Evolutionary conservation across 2,888 invertebrate genomes (phyloP).

Genomic region (Escarpia spicata): DNA sequence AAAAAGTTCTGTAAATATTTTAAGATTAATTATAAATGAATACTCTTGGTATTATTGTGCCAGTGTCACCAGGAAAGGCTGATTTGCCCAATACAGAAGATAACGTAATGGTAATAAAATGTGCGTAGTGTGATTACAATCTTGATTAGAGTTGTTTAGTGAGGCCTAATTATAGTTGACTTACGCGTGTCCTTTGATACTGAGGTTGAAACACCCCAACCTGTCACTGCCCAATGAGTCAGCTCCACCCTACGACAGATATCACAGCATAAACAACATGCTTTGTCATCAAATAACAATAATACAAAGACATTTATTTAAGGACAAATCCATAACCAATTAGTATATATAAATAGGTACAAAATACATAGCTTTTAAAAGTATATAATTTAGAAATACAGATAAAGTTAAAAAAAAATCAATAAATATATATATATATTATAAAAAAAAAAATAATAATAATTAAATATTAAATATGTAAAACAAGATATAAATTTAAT

Average conservation of each 20-base stretch:
- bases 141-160: neutral
- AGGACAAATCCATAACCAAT: no score
- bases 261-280: neutral
- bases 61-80: neutral
- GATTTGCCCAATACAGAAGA: no score
- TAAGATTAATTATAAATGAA: neutral
- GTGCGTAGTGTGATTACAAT: neutral
- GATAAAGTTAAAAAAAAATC: no score
- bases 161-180: constrained; percentile 34
- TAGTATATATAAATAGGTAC: no score
- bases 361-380: no score
- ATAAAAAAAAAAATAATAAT: no score
- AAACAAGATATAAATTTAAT: no score
- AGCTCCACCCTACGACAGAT: constrained; percentile 85
- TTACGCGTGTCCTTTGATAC: constrained; percentile 90
- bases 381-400: no score
- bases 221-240: constrained; percentile 96
- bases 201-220: constrained; percentile 95
- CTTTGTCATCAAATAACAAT: neutral
- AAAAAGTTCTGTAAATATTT: neutral
- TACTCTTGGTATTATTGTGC: neutral
- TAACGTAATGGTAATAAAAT: neutral
- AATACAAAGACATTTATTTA: no score
- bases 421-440: no score
- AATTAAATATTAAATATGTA: no score